Conservation (phyloP, 2,888 invertebrate genomes). For the Dolomedes plantarius region DNA sequence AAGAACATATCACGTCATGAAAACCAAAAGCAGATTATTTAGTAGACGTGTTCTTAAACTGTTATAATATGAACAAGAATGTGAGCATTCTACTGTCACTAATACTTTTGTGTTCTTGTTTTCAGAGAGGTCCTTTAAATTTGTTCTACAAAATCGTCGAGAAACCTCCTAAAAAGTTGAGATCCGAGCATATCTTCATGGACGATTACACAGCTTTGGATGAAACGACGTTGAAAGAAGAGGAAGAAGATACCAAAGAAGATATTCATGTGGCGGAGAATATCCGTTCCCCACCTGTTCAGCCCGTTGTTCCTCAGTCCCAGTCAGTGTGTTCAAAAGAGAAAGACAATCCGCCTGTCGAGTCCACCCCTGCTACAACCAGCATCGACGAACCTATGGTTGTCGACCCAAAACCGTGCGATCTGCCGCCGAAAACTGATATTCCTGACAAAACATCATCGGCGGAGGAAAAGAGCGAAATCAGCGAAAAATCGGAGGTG, state of each 20-base stretch:
- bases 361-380: not conserved
- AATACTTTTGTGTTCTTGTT: no score
- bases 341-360: not conserved
- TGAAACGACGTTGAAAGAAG: not conserved
- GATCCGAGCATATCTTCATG: not conserved
- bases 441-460: not conserved
- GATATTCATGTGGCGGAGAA: not conserved
- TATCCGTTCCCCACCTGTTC: not conserved
- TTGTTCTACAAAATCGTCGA: slow-evolving; percentile 74
- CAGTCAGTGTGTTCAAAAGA: not conserved
- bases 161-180: slow-evolving; percentile 31
- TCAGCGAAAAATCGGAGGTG: not conserved
- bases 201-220: not conserved
- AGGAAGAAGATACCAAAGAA: slow-evolving; percentile 25
- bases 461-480: not conserved
- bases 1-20: no score
- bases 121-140: slow-evolving; percentile 76
- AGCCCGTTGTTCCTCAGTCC: not conserved
- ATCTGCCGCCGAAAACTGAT: not conserved
- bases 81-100: no score
- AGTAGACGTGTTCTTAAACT: no score
- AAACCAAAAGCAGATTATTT: no score
- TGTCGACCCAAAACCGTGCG: not conserved
- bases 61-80: no score
- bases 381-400: not conserved